Conservation (phyloP, 2,113 vertebrate genomes). For the Blennius ocellaris region DNA sequence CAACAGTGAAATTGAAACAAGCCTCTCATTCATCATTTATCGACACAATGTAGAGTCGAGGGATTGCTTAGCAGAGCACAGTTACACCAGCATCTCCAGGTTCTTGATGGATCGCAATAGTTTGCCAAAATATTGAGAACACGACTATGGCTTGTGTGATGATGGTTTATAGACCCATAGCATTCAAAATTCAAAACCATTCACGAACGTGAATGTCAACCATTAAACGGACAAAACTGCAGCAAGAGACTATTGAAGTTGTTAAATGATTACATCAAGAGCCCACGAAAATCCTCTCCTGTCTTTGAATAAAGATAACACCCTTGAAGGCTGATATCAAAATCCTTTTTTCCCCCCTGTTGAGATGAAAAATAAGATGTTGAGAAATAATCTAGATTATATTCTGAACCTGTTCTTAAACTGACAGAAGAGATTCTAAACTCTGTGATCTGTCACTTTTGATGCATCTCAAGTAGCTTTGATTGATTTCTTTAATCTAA, state of each 20-base stretch:
- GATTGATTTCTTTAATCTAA: not conserved
- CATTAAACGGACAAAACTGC: too few species aligned
- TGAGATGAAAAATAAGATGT: conserved; percentile 34
- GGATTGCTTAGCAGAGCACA: not conserved
- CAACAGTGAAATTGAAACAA: not conserved
- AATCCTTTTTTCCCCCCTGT: not conserved
- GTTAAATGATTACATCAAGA: too few species aligned
- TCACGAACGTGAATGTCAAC: not conserved
- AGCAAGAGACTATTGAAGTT: not conserved
- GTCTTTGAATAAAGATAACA: conserved; percentile 28
- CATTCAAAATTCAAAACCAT: too few species aligned
- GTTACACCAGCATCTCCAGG: not conserved
- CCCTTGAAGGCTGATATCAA: not conserved
- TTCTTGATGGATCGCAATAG: not conserved
- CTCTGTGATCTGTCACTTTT: too few species aligned
- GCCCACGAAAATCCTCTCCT: not conserved
- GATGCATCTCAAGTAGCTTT: too few species aligned
- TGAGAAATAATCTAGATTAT: not conserved
- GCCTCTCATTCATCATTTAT: not conserved
- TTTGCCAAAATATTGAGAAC: too few species aligned
- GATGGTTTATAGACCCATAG: too few species aligned
- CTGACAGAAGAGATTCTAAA: too few species aligned
- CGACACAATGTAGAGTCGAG: not conserved
- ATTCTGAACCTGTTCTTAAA: not conserved
- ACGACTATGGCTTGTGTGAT: too few species aligned